These are phyloP conservation scores for Chromobotia macracanthus DNA, from an alignment of 2,797 vertebrate genomes.

Conservation along the genomic window DNA sequence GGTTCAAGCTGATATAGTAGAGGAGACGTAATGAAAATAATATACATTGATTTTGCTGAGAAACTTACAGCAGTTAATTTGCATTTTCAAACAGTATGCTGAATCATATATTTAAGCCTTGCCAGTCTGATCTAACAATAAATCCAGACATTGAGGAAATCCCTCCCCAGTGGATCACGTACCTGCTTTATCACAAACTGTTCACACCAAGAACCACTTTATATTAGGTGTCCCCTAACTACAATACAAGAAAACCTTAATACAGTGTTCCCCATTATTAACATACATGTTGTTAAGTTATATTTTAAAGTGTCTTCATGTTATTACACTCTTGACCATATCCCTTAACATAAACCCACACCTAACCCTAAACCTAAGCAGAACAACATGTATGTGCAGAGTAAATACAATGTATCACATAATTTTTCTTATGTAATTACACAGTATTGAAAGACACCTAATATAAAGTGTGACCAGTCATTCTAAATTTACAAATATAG, in stretches of 20 bases:
- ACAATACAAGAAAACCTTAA: too few species aligned
- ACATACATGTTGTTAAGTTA: too few species aligned
- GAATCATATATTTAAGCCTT: slow-evolving; percentile 43
- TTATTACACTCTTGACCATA: background rate
- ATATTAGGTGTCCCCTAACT: too few species aligned
- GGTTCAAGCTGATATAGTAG: slow-evolving; percentile 72
- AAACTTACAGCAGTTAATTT: slow-evolving; percentile 80
- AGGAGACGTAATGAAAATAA: slow-evolving; percentile 81
- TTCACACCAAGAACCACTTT: background rate
- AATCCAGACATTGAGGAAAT: background rate
- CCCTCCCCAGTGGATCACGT: background rate
- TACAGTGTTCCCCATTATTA: too few species aligned
- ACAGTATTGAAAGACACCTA: too few species aligned
- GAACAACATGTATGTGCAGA: too few species aligned
- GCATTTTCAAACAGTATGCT: slow-evolving; percentile 69
- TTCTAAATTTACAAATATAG: too few species aligned
- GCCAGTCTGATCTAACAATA: slow-evolving; percentile 15
- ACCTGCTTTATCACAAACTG: slow-evolving; percentile 4
- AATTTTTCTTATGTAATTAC: too few species aligned
- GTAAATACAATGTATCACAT: too few species aligned
- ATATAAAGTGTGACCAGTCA: too few species aligned
- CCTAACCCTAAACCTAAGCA: too few species aligned
- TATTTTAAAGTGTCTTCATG: too few species aligned
- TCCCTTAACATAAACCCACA: background rate
- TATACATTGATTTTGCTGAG: slow-evolving; percentile 79